Evolutionary conservation across 2,888 invertebrate species (phyloP).

Genomic region (Ischnura elegans): DNA sequence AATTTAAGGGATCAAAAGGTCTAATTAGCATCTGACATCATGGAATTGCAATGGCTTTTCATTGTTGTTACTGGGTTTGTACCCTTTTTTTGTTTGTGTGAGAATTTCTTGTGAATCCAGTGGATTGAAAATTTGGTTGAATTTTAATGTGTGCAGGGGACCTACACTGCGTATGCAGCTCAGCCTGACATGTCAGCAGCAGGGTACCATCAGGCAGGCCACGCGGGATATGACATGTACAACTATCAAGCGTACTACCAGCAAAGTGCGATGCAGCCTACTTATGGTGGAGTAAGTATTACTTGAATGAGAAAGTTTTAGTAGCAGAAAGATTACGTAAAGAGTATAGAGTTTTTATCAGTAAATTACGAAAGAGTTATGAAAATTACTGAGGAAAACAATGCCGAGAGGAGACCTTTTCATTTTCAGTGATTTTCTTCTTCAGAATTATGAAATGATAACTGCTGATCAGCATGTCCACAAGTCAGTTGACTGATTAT

Average conservation of each 20-base stretch:
- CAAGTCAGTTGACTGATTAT: slow-evolving; percentile 66
- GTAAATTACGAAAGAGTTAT: slow-evolving; percentile 43
- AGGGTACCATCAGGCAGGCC: slow-evolving; percentile 48
- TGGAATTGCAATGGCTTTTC: slow-evolving; percentile 65
- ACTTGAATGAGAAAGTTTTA: slow-evolving; percentile 42
- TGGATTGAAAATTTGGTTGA: slow-evolving; percentile 38
- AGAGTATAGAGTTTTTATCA: slow-evolving; percentile 42
- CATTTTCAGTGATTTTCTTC: slow-evolving; percentile 65
- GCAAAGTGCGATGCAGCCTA: slow-evolving; percentile 46
- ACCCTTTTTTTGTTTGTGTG: slow-evolving; percentile 53
- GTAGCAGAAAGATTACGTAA: slow-evolving; percentile 34
- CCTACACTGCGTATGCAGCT: slow-evolving; percentile 47
- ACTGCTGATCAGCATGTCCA: slow-evolving; percentile 66
- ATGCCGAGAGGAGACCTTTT: slow-evolving; percentile 63
- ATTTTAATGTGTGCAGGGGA: slow-evolving; percentile 51
- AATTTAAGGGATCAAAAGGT: slow-evolving; percentile 27
- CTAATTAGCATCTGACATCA: slow-evolving; percentile 58
- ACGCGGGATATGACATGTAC: slow-evolving; percentile 61
- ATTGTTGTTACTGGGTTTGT: slow-evolving; percentile 63
- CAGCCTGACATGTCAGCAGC: slow-evolving; percentile 59
- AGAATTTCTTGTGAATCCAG: slow-evolving; percentile 11
- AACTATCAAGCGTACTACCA: slow-evolving; percentile 61
- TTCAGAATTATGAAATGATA: slow-evolving; percentile 44
- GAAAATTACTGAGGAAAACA: slow-evolving; percentile 57
- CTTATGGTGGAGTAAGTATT: slow-evolving; percentile 58